phyloP scores from a whole-genome alignment of 2,113 vertebrate genomes.

The Phocoena sinus region DNA sequence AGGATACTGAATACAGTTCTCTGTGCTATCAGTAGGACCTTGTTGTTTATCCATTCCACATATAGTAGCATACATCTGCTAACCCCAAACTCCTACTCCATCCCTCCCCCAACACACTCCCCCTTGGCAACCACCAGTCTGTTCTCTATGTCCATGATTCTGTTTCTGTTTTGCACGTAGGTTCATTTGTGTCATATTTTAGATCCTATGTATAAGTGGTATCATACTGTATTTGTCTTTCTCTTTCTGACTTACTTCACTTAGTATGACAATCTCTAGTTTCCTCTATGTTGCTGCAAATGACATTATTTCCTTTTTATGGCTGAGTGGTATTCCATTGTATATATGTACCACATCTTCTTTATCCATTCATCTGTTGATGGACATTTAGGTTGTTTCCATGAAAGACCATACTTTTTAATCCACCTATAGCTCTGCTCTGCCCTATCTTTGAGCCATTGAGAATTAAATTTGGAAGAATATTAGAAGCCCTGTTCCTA shows the following conservation, averaged over 20 bases:
- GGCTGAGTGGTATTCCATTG: neutral
- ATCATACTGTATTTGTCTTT: neutral
- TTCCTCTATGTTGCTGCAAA: neutral
- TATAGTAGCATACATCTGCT: neutral
- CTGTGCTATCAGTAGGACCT: neutral
- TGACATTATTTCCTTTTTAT: neutral
- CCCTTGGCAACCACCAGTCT: neutral
- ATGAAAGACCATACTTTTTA: neutral
- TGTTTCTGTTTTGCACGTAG: neutral
- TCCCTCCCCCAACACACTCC: neutral
- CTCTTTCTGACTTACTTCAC: neutral
- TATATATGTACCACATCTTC: neutral
- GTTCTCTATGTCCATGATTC: neutral
- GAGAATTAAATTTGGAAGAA: neutral
- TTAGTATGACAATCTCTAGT: neutral
- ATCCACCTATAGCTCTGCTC: neutral
- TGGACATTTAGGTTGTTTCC: neutral
- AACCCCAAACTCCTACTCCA: neutral
- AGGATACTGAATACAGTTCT: neutral
- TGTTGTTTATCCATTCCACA: neutral
- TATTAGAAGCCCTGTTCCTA: neutral
- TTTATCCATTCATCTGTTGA: neutral
- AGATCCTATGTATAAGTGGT: neutral
- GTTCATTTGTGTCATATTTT: neutral
- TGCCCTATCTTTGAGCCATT: neutral